phyloP scores from a whole-genome alignment of 2,888 invertebrate species.

The Nasonovia ribisnigri region DNA sequence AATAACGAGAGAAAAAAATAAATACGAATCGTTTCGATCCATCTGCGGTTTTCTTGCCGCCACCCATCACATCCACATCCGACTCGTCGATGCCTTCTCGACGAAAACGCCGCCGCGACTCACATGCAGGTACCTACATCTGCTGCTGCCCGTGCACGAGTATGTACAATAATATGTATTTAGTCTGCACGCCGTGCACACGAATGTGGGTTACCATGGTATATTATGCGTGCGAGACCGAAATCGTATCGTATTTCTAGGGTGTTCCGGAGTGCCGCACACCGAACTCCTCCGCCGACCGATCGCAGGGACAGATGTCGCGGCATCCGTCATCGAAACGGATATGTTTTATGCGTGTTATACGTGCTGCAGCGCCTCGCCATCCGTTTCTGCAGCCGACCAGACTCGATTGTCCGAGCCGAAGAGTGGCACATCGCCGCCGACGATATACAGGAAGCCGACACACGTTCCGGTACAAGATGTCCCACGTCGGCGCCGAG shows the following conservation, averaged over 20 bases:
- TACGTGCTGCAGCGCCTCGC: background rate
- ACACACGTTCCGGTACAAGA: background rate
- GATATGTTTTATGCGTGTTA: background rate
- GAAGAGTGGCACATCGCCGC: background rate
- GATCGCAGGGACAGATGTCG: background rate
- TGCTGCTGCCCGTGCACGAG: background rate
- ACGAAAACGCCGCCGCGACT: background rate
- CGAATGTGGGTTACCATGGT: background rate
- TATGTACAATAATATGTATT: background rate
- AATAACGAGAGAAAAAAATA: background rate
- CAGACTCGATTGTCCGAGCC: background rate
- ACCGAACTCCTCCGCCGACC: background rate
- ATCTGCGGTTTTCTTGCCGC: background rate
- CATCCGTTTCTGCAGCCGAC: background rate
- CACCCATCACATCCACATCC: background rate
- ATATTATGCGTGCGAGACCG: background rate
- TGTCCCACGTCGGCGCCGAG: background rate
- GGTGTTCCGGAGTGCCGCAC: background rate
- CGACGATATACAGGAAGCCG: background rate
- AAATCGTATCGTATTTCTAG: slow-evolving; percentile 1
- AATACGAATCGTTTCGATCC: background rate
- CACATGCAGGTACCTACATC: background rate
- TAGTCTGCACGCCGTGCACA: background rate
- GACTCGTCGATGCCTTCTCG: background rate
- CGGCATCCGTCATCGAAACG: background rate